phyloP scores from a whole-genome alignment of 2,888 invertebrate species.

The Caenorhabditis sp. region DNA sequence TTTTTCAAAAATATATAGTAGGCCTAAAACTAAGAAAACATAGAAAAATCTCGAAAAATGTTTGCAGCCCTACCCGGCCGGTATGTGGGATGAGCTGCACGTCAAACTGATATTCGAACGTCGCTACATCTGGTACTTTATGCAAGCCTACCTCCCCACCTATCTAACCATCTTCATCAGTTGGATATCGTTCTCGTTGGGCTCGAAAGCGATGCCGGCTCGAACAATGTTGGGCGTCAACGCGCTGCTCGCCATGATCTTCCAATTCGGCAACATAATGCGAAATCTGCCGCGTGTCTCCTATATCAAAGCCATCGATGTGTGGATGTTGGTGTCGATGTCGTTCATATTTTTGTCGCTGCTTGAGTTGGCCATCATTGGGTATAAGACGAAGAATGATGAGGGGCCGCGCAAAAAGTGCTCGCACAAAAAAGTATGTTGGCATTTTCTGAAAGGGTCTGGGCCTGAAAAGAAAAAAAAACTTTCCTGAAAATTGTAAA shows the following conservation, averaged over 20 bases:
- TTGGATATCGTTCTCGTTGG: slow-evolving; percentile 70
- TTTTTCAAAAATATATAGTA: too few species aligned
- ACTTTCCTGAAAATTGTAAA: too few species aligned
- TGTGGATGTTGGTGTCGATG: slow-evolving; percentile 70
- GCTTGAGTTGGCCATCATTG: slow-evolving; percentile 70
- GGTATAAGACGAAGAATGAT: slow-evolving; percentile 65
- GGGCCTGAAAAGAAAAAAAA: too few species aligned
- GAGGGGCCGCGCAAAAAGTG: slow-evolving; percentile 53
- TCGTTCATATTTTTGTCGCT: slow-evolving; percentile 66
- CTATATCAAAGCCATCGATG: slow-evolving; percentile 70
- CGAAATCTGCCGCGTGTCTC: slow-evolving; percentile 68
- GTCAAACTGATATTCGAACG: slow-evolving; percentile 65
- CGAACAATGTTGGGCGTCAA: slow-evolving; percentile 67
- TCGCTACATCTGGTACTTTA: slow-evolving; percentile 68
- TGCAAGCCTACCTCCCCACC: slow-evolving; percentile 70
- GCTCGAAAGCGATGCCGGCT: slow-evolving; percentile 68
- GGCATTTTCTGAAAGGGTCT: not conserved
- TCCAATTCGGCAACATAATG: slow-evolving; percentile 68
- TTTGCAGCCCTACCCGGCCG: slow-evolving; percentile 63
- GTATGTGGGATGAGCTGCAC: slow-evolving; percentile 70
- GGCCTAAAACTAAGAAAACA: not conserved
- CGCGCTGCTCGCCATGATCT: slow-evolving; percentile 67
- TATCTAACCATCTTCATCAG: slow-evolving; percentile 70
- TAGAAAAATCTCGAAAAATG: not conserved
- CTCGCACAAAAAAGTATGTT: slow-evolving; percentile 51